Conservation (phyloP, 2,888 invertebrate genomes). For the Caenorhabditis sp. region DNA sequence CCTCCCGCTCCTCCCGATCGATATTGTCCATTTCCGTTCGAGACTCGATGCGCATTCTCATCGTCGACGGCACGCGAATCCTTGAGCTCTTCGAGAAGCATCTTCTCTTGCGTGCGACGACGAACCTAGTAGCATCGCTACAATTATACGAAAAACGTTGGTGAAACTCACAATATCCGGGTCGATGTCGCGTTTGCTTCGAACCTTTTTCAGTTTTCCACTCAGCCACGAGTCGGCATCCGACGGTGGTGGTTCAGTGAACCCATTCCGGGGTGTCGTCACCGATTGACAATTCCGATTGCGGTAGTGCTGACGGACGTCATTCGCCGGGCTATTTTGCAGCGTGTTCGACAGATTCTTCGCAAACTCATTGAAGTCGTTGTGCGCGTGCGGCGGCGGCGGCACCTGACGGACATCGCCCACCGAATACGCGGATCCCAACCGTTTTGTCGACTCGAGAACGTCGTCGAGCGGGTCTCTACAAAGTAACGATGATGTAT, state of each 20-base stretch:
- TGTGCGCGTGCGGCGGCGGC: neutral
- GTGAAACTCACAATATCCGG: conserved; percentile 62
- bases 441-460: conserved; percentile 59
- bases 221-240: conserved; percentile 77
- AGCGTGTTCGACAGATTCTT: conserved; percentile 16
- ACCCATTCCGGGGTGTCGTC: conserved; percentile 17
- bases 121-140: conserved; percentile 39
- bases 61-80: conserved; percentile 53
- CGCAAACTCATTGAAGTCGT: conserved; percentile 15
- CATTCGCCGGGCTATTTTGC: conserved; percentile 3
- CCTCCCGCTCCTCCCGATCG: too few relatives aligned
- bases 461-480: conserved; percentile 72
- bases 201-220: conserved; percentile 71
- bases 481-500: too few relatives aligned
- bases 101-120: conserved; percentile 79
- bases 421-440: conserved; percentile 55
- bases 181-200: conserved; percentile 68
- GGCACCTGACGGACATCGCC: conserved; percentile 38
- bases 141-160: neutral
- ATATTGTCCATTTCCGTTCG: conserved; percentile 10
- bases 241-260: neutral
- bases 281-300: conserved; percentile 64
- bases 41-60: conserved; percentile 23
- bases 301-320: conserved; percentile 54
- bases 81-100: conserved; percentile 79